These are phyloP conservation scores for Steinernema feltiae DNA, from an alignment of 1,140 invertebrate genomes.

Conservation along the genomic window DNA sequence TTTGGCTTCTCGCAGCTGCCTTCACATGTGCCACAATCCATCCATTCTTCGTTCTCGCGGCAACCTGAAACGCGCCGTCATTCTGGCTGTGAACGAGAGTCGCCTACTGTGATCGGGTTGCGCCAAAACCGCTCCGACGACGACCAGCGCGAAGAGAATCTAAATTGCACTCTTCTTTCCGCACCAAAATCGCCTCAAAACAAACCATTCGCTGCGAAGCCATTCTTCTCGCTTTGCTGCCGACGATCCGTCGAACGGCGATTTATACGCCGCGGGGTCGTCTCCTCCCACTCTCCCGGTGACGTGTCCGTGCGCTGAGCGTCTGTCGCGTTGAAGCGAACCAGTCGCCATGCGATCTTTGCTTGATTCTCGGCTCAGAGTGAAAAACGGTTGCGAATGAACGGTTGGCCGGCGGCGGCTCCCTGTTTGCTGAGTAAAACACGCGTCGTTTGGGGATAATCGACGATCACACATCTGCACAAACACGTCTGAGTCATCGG, in stretches of 20 bases:
- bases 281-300: too few species aligned
- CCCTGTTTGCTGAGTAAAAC: background rate
- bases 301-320: background rate
- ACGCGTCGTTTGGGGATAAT: background rate
- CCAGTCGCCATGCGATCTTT: background rate
- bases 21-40: constrained; percentile 16
- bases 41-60: background rate
- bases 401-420: background rate
- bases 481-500: background rate
- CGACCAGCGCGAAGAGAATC: background rate
- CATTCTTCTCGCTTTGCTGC: background rate
- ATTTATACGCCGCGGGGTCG: too few species aligned
- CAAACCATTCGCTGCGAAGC: background rate
- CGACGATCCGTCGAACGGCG: too few species aligned
- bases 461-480: background rate
- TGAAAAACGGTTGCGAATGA: background rate
- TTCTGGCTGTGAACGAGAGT: background rate
- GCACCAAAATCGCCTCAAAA: background rate
- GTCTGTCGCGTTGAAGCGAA: background rate
- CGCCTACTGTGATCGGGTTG: background rate
- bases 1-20: background rate
- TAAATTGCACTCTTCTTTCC: background rate
- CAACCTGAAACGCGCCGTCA: background rate
- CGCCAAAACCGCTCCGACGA: background rate
- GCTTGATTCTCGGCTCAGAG: background rate